Percentiles rank a stretch among this genome's conserved stretches.
Evolutionary conservation across 2,113 vertebrate genomes (phyloP).

Genomic region (Climacteris rufus): DNA sequence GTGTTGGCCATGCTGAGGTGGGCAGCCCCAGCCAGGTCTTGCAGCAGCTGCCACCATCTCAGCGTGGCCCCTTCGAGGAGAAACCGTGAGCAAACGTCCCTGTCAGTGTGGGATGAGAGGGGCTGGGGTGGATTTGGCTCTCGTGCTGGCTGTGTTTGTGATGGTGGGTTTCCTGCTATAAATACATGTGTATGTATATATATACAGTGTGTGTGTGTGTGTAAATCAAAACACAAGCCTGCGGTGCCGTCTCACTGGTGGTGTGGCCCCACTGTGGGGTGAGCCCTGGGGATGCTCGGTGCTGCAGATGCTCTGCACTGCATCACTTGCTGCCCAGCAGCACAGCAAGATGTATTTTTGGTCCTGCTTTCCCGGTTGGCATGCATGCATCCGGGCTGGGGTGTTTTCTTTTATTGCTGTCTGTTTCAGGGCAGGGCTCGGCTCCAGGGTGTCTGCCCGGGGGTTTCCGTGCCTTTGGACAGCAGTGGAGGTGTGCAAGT

Average conservation of each 20-base stretch:
- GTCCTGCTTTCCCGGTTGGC: background rate
- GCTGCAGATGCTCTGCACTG: background rate
- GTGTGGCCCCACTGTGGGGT: background rate
- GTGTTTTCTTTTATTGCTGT: slow-evolving; percentile 24
- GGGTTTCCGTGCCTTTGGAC: background rate
- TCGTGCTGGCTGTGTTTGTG: background rate
- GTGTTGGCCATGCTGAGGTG: rapidly evolving
- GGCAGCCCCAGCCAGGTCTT: background rate
- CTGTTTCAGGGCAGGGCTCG: background rate
- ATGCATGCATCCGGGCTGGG: background rate
- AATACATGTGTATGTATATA: rapidly evolving
- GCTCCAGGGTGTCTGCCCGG: background rate
- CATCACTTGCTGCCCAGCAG: background rate
- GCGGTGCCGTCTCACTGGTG: rapidly evolving
- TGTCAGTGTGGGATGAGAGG: background rate
- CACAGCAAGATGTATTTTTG: background rate
- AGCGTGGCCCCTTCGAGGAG: background rate
- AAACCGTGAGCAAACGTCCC: background rate
- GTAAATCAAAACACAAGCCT: background rate
- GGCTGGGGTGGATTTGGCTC: background rate
- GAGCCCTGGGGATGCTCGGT: background rate
- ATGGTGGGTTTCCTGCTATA: background rate
- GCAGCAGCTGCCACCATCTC: background rate
- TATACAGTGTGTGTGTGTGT: background rate
- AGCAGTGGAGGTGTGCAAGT: background rate